A percentile compares a stretch with the other conserved stretches of the same genome.
Conservation (phyloP, 2,888 invertebrate species). For the Ochropleura leucogaster region DNA sequence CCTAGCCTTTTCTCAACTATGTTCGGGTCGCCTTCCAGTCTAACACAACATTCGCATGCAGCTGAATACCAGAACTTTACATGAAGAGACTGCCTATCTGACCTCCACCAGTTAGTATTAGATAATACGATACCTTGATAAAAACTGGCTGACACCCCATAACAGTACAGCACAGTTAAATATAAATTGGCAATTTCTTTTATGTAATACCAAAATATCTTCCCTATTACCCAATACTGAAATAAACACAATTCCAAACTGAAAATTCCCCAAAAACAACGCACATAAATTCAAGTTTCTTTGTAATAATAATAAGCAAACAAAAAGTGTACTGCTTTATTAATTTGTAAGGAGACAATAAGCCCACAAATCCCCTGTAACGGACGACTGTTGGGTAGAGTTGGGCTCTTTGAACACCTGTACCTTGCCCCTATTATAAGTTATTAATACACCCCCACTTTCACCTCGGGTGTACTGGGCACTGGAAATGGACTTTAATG, state of each 20-base stretch:
- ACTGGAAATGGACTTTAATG: conserved; percentile 17
- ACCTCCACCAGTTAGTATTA: not conserved
- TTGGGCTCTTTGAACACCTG: conserved; percentile 77
- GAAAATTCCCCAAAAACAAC: conserved; percentile 36
- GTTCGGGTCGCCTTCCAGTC: not conserved
- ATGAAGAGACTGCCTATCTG: not conserved
- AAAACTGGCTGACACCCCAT: too few relatives aligned
- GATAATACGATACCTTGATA: not conserved
- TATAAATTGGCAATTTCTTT: not conserved
- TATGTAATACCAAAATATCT: not conserved
- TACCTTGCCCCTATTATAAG: conserved; percentile 65
- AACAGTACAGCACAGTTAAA: not conserved
- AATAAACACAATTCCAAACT: conserved; percentile 20
- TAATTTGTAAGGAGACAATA: conserved; percentile 81
- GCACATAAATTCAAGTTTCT: conserved; percentile 74
- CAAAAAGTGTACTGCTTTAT: conserved; percentile 79
- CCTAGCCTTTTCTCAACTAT: not conserved
- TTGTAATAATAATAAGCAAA: conserved; percentile 76
- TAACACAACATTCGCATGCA: not conserved
- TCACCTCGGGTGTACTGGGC: conserved; percentile 28
- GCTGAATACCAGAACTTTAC: not conserved
- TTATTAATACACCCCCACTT: conserved; percentile 64
- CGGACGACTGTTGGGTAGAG: conserved; percentile 78
- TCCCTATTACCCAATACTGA: not conserved
- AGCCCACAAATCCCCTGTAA: conserved; percentile 77